Evolutionary conservation across 2,113 vertebrate species (phyloP), one percentile per base, ranked within the genome.

Genomic region (Apistogramma diplotaenia): DNA sequence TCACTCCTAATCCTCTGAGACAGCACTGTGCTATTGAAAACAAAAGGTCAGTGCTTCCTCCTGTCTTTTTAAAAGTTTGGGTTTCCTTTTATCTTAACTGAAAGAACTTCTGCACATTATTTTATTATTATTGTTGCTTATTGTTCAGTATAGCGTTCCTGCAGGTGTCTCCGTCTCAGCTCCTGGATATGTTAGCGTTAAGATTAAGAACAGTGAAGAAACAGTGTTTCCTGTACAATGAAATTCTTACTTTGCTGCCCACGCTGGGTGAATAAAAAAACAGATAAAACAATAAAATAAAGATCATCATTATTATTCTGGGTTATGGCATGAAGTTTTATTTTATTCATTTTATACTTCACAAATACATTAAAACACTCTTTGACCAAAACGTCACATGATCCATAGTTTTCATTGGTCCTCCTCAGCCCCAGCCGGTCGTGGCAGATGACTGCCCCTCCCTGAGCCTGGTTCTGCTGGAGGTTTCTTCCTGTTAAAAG

Each of bases 321-420:
- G 40, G 11, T 12, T 67, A 46, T 19, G 62, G 62, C 18, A 19
- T 11, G 16, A 27, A 46, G n/a, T 8, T 13, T 18, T 43, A 37
- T 23, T 27, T 67, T 16, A 49, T 46, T 4, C 16, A 1, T 49
- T 49, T 37, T 40, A 21, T 15, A 21, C 23, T 49, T 2, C 21
- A 67, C 40, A 6, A 18, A 4, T 29, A 6, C 18, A 29, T 2
- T 46, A 67, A 67, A 67, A 27, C 7, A 35, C 33, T 35, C 33
- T 8, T 33, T 35, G 33, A 35, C 16, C 25, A 5, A 70, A 49
- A 43, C 2, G n/a, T 27, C 5, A 3, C 18, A n/a, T 49, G 19
- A 74, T 58, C 27, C 25, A 82, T 19, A 62, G 27, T 82, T 87
- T 65, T 51, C 23, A 54, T 72, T 40, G n/a, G n/a, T n/a, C n/a